Conservation (phyloP, 2,113 vertebrate species). For the Prietella phreatophila region DNA sequence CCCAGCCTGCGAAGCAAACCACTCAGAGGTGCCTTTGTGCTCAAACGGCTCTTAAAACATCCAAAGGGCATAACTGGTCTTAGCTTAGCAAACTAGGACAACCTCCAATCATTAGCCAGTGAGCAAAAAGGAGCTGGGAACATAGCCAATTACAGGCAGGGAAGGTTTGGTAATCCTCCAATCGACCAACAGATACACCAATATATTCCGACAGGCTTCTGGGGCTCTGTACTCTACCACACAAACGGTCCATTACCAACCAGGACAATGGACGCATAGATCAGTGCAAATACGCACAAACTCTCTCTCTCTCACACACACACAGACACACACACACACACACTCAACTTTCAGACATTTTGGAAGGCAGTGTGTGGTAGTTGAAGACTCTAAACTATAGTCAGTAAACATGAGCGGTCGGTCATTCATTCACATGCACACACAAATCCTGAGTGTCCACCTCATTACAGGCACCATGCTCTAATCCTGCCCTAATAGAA, state of each 20-base stretch:
- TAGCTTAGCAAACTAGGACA: not conserved
- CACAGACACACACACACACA: not conserved
- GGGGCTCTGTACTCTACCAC: not conserved
- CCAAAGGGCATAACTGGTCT: not conserved
- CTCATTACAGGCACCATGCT: not conserved
- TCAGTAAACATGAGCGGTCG: not conserved
- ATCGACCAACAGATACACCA: conserved; percentile 16
- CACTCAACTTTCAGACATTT: conserved; percentile 13
- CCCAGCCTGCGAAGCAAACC: conserved; percentile 4
- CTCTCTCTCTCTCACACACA: not conserved
- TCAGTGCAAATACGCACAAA: not conserved
- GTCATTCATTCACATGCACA: not conserved
- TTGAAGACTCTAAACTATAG: not conserved
- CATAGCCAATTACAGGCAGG: conserved; percentile 29
- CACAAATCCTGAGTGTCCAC: not conserved
- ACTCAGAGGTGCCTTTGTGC: conserved; percentile 28
- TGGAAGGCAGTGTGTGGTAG: not conserved
- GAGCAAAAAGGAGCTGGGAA: not conserved
- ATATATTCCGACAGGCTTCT: conserved; percentile 56
- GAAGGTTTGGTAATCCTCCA: conserved; percentile 18
- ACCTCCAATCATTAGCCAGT: not conserved
- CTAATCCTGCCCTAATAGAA: not conserved
- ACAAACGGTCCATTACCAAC: conserved; percentile 30
- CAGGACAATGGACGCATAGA: conserved; percentile 58
- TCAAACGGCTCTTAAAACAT: not conserved